Percentiles rank a stretch among this genome's conserved stretches.
Conservation (phyloP, 2,797 vertebrate genomes). For the Smutsia temminckii region DNA sequence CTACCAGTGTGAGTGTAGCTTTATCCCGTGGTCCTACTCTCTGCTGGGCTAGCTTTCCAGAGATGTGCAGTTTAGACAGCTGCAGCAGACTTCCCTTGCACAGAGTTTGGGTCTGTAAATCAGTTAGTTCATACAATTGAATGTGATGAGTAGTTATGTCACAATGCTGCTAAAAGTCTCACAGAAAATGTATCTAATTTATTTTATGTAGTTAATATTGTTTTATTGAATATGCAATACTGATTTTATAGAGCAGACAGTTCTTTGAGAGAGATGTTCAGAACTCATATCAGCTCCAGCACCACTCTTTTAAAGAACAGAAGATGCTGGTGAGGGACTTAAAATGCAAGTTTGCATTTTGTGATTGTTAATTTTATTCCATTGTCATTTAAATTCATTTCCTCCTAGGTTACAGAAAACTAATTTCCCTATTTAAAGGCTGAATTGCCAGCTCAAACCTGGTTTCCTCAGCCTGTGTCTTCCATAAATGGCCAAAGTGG, state of each 20-base stretch:
- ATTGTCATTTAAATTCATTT: slow-evolving; percentile 64
- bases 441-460: neutral
- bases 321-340: slow-evolving; percentile 14
- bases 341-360: slow-evolving; percentile 43
- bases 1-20: neutral
- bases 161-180: slow-evolving; percentile 10
- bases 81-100: neutral
- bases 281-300: slow-evolving; percentile 34
- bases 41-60: neutral
- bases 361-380: slow-evolving; percentile 63
- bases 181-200: slow-evolving; percentile 60
- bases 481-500: neutral
- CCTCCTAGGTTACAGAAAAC: slow-evolving; percentile 30
- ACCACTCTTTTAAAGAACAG: slow-evolving; percentile 39
- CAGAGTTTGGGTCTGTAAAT: neutral
- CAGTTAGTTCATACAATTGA: slow-evolving; percentile 11
- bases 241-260: slow-evolving; percentile 61
- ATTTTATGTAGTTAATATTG: slow-evolving; percentile 67
- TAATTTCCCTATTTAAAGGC: slow-evolving; percentile 23
- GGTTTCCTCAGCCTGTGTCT: neutral
- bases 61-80: neutral
- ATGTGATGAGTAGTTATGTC: slow-evolving; percentile 39
- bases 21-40: neutral
- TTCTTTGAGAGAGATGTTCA: slow-evolving; percentile 47
- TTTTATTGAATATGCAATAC: slow-evolving; percentile 72